A percentile compares a stretch with the other conserved stretches of the same genome.
phyloP scores from a whole-genome alignment of 2,888 invertebrate species.

The Cheilosia impressa region DNA sequence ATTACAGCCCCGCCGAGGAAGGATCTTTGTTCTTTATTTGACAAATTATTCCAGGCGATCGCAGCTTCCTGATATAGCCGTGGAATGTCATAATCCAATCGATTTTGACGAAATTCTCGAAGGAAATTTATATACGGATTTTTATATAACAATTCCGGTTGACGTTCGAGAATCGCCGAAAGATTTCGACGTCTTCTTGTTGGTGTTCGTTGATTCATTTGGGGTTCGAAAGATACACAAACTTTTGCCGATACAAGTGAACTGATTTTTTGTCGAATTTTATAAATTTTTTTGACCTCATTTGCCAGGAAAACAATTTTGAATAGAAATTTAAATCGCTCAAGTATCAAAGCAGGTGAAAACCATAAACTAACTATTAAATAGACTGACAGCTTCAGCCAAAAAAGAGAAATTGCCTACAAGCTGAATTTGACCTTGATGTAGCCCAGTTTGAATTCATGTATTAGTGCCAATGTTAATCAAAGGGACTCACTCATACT shows the following conservation, averaged over 20 bases:
- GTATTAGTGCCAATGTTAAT: too few species aligned
- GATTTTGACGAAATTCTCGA: conserved; percentile 49
- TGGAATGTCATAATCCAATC: conserved; percentile 38
- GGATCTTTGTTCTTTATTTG: not conserved
- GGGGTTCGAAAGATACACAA: not conserved
- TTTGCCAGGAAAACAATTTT: not conserved
- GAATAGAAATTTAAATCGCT: too few species aligned
- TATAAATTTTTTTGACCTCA: too few species aligned
- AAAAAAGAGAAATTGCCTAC: too few species aligned
- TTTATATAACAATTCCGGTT: conserved; percentile 60
- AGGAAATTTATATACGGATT: conserved; percentile 65
- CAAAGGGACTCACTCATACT: too few species aligned
- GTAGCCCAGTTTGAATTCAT: too few species aligned
- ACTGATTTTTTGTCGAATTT: too few species aligned
- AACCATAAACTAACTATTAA: too few species aligned
- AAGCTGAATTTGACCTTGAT: too few species aligned
- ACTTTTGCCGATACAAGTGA: not conserved
- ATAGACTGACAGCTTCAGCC: too few species aligned
- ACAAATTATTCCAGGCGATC: conserved; percentile 36
- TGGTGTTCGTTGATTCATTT: not conserved
- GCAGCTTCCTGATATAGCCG: conserved; percentile 37
- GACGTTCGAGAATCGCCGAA: conserved; percentile 11
- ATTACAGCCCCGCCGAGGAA: conserved; percentile 41
- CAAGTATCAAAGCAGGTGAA: too few species aligned
- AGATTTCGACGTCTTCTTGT: not conserved